A percentile compares a stretch with the other conserved stretches of the same genome.
Conservation (phyloP, 2,113 vertebrate species). For the Ahaetulla prasina region DNA sequence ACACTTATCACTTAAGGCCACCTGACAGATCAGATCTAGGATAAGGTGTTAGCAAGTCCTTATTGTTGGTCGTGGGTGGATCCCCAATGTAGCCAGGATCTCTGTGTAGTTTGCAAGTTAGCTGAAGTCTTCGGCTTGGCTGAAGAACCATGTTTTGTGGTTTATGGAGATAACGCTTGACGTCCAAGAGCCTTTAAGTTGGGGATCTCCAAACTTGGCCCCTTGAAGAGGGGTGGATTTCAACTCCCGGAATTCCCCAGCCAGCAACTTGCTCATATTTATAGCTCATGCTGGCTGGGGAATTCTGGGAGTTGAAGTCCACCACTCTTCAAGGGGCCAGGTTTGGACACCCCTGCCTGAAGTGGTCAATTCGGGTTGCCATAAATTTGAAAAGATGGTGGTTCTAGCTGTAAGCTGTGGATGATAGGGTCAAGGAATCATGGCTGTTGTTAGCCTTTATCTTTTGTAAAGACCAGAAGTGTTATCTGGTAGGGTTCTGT, state of each 20-base stretch:
- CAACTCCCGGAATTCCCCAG: too few species aligned
- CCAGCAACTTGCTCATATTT: too few species aligned
- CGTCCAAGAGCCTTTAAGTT: background rate
- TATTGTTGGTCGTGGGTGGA: background rate
- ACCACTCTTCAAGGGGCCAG: too few species aligned
- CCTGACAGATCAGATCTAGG: background rate
- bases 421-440: background rate
- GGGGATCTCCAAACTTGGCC: too few species aligned
- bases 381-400: background rate
- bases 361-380: background rate
- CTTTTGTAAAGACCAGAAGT: background rate
- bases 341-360: too few species aligned
- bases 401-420: background rate
- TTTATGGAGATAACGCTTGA: background rate
- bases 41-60: background rate
- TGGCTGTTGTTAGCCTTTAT: background rate
- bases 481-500: background rate
- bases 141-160: background rate
- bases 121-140: background rate
- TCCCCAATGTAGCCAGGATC: background rate
- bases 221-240: too few species aligned
- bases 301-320: too few species aligned
- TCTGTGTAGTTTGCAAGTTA: background rate
- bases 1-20: background rate
- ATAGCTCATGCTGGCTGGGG: too few species aligned